Evolutionary conservation across 2,888 invertebrate species (phyloP).

Genomic region (Marronus borbonicus): DNA sequence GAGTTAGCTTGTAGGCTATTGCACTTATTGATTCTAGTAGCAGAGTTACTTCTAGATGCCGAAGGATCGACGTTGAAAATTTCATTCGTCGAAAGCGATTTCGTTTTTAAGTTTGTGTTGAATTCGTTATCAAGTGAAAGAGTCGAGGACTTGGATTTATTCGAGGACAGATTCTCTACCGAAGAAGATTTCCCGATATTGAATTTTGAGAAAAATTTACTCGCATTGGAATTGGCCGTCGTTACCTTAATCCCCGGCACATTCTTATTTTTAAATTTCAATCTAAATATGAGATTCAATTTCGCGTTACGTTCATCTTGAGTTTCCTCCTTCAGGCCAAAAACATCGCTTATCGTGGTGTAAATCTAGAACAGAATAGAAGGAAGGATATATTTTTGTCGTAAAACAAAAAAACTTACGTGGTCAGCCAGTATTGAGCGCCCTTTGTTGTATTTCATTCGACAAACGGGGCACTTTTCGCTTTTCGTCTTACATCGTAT

Average conservation of each 20-base stretch:
- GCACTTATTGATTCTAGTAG: slow-evolving; percentile 58
- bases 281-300: slow-evolving; percentile 72
- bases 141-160: slow-evolving; percentile 55
- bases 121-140: slow-evolving; percentile 56
- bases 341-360: slow-evolving; percentile 71
- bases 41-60: slow-evolving; percentile 63
- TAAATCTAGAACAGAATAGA: slow-evolving; percentile 66
- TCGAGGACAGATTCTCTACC: slow-evolving; percentile 70
- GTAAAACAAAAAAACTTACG: slow-evolving; percentile 58
- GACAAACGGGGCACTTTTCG: slow-evolving; percentile 77
- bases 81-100: slow-evolving; percentile 71
- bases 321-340: slow-evolving; percentile 69
- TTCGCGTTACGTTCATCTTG: slow-evolving; percentile 64
- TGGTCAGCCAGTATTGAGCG: slow-evolving; percentile 74
- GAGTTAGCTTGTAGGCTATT: slow-evolving; percentile 53
- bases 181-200: slow-evolving; percentile 71
- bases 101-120: slow-evolving; percentile 63
- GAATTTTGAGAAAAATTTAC: slow-evolving; percentile 71
- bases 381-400: slow-evolving; percentile 18
- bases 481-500: slow-evolving; percentile 75
- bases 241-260: slow-evolving; percentile 67
- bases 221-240: slow-evolving; percentile 63
- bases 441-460: slow-evolving; percentile 72
- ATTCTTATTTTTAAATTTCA: slow-evolving; percentile 63
- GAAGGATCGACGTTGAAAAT: slow-evolving; percentile 66